Conservation (phyloP, 2,888 invertebrate species). For the Amorpha juglandis region DNA sequence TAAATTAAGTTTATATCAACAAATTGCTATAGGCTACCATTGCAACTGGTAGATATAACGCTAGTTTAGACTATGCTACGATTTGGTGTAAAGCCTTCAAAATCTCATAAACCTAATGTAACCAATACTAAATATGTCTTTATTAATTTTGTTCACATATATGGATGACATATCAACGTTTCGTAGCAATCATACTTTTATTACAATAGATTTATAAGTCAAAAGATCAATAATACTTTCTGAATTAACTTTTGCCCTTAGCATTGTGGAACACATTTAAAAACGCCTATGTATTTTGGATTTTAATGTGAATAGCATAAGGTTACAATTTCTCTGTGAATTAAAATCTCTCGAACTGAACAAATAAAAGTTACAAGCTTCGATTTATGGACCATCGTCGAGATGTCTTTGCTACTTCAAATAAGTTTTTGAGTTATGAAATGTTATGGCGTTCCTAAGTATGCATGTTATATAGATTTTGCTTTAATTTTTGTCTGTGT, state of each 20-base stretch:
- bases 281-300: not conserved
- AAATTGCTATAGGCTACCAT: too few species aligned
- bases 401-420: slow-evolving; percentile 20
- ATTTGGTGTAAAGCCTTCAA: too few species aligned
- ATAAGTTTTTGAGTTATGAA: slow-evolving; percentile 24
- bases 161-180: not conserved
- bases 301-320: not conserved
- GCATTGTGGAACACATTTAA: not conserved
- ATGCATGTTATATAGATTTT: not conserved
- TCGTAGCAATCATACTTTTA: not conserved
- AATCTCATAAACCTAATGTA: too few species aligned
- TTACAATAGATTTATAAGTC: slow-evolving; percentile 1
- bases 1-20: too few species aligned
- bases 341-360: not conserved
- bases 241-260: slow-evolving; percentile 8
- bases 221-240: slow-evolving; percentile 12
- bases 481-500: not conserved
- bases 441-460: not conserved
- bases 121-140: too few species aligned
- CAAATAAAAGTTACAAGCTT: slow-evolving; percentile 22
- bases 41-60: too few species aligned
- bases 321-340: not conserved
- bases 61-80: too few species aligned
- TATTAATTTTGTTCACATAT: too few species aligned
- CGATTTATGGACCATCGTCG: slow-evolving; percentile 16